These are phyloP conservation scores for Perca flavescens DNA, from an alignment of 2,113 vertebrate species.

Conservation along the genomic window DNA sequence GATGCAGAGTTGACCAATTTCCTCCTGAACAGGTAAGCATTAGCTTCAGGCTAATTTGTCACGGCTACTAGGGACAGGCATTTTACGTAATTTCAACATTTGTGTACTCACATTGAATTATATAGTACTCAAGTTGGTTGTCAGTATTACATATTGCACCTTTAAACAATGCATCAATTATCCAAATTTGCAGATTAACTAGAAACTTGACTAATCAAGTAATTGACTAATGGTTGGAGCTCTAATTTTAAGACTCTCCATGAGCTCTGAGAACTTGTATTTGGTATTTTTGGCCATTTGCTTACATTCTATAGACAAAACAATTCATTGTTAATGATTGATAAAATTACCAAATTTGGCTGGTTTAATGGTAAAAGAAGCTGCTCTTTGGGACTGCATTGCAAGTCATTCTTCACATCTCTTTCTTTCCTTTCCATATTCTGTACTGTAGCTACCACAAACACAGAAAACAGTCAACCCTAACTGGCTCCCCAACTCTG, in stretches of 20 bases:
- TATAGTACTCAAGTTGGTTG: no score
- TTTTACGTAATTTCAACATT: no score
- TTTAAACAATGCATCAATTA: no score
- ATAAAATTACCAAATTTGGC: constrained; percentile 4
- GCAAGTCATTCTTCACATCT: constrained; percentile 3
- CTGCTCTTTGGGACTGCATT: constrained; percentile 3
- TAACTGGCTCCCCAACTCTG: constrained; percentile 4
- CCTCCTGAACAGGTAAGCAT: no score
- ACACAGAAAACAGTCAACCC: neutral
- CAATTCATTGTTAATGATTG: neutral
- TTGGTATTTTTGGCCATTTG: neutral
- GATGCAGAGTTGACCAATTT: no score
- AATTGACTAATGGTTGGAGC: neutral
- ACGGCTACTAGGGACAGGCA: no score
- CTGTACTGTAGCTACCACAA: neutral
- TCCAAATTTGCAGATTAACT: no score
- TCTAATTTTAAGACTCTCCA: neutral
- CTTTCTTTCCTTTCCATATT: neutral
- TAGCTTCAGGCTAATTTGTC: no score
- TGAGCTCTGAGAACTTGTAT: neutral
- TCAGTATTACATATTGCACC: no score
- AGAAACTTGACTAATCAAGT: neutral
- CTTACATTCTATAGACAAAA: neutral
- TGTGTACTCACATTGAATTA: no score
- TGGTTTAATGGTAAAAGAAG: constrained; percentile 2